These are phyloP conservation scores for Drosophila atroscutellata DNA, from an alignment of 2,888 invertebrate genomes.

Conservation along the genomic window DNA sequence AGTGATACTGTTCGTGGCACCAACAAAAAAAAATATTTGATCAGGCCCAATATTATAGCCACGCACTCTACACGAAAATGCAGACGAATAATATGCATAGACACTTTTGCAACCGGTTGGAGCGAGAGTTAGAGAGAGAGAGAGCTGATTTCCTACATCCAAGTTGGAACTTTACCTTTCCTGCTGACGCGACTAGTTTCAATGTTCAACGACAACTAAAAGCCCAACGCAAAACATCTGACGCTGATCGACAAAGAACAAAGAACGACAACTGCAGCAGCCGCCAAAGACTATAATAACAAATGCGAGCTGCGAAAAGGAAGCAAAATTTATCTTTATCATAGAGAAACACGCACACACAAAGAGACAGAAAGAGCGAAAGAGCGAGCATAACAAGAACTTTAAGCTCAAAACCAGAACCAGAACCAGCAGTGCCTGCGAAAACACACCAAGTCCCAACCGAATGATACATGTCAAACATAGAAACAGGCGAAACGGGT, in stretches of 20 bases:
- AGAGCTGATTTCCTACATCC: constrained; percentile 18
- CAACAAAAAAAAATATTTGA: constrained; percentile 3
- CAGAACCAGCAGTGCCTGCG: constrained; percentile 1
- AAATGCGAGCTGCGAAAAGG: constrained; percentile 29
- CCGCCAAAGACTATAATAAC: constrained; percentile 23
- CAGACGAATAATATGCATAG: constrained; percentile 14
- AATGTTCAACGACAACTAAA: constrained; percentile 66
- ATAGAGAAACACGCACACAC: constrained; percentile 12
- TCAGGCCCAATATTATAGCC: constrained; percentile 20
- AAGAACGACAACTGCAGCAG: constrained; percentile 23
- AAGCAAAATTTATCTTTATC: constrained; percentile 40
- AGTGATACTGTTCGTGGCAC: constrained; percentile 16
- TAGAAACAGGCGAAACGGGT: background rate
- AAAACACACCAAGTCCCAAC: constrained; percentile 31
- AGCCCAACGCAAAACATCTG: constrained; percentile 44
- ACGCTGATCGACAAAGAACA: constrained; percentile 48
- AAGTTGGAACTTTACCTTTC: constrained; percentile 46
- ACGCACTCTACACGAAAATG: constrained; percentile 31
- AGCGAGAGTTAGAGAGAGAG: background rate
- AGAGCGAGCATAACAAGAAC: constrained; percentile 14
- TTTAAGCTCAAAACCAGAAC: constrained; percentile 23
- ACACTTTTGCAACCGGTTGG: constrained; percentile 45
- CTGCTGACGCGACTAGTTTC: constrained; percentile 65
- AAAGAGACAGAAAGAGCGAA: constrained; percentile 14
- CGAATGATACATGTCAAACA: constrained; percentile 36